phyloP scores from a whole-genome alignment of 1,140 invertebrate species.

The Whitmania pigra region DNA sequence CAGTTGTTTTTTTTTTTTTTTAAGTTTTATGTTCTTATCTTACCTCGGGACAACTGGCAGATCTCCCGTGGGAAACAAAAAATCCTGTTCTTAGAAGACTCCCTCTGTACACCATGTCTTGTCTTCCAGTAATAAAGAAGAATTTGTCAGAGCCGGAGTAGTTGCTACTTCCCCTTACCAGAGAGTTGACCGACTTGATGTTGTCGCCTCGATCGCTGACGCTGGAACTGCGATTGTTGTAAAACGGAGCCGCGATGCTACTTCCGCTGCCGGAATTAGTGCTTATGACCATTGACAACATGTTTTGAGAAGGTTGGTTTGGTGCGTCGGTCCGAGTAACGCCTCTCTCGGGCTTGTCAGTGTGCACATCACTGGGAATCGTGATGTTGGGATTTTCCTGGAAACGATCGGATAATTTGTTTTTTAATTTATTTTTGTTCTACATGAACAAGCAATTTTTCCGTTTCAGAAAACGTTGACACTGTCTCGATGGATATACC shows the following conservation, averaged over 20 bases:
- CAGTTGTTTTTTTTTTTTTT: too few species aligned
- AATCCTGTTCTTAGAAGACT: conserved; percentile 52
- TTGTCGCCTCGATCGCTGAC: neutral
- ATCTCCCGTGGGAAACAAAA: conserved; percentile 7
- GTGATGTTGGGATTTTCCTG: too few species aligned
- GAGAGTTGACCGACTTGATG: neutral
- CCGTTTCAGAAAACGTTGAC: too few species aligned
- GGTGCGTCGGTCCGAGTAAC: too few species aligned
- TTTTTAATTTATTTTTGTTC: too few species aligned
- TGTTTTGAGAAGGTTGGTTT: too few species aligned
- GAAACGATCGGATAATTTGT: too few species aligned
- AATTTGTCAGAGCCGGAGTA: neutral
- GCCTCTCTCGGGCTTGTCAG: too few species aligned
- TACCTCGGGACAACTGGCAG: conserved; percentile 18
- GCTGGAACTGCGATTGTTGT: neutral
- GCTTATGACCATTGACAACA: neutral
- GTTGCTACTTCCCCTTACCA: neutral
- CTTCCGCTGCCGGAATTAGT: neutral
- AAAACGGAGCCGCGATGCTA: neutral
- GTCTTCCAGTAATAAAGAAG: conserved; percentile 6
- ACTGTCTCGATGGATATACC: too few species aligned
- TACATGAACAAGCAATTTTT: too few species aligned
- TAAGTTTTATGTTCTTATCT: neutral
- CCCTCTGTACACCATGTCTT: conserved; percentile 78
- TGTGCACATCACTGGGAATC: too few species aligned